These are phyloP conservation scores for Apodemia mormo DNA, from an alignment of 2,888 invertebrate species.

Conservation along the genomic window DNA sequence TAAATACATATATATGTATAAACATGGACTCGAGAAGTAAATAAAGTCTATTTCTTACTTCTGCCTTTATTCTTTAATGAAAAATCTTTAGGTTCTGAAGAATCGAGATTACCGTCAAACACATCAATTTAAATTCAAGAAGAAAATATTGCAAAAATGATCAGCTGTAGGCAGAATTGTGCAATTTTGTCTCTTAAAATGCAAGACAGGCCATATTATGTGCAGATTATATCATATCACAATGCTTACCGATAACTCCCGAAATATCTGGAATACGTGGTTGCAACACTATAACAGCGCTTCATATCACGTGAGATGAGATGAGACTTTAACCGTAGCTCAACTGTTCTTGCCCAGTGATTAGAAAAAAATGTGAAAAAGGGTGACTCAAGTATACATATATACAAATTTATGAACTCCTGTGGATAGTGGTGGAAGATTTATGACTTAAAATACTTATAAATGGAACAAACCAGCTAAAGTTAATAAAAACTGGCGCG, in stretches of 20 bases:
- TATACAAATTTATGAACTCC: no score
- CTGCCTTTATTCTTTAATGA: neutral
- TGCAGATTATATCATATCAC: no score
- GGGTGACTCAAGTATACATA: no score
- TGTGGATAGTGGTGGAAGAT: no score
- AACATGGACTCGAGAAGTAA: conserved; percentile 31
- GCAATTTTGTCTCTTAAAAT: no score
- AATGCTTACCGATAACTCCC: neutral
- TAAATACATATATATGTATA: conserved; percentile 57
- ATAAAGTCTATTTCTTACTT: neutral
- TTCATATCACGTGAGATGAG: neutral
- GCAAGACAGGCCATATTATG: no score
- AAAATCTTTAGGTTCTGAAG: neutral
- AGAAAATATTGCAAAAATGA: neutral
- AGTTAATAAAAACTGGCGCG: no score
- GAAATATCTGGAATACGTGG: neutral
- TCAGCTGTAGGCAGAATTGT: neutral
- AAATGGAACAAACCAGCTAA: no score
- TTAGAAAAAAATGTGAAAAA: no score
- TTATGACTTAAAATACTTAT: no score
- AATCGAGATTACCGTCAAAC: neutral
- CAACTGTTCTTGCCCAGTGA: neutral
- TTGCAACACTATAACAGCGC: neutral
- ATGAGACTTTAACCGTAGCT: neutral
- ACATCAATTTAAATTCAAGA: neutral